phyloP scores from a whole-genome alignment of 2,113 vertebrate genomes.

The Anas platyrhynchos region DNA sequence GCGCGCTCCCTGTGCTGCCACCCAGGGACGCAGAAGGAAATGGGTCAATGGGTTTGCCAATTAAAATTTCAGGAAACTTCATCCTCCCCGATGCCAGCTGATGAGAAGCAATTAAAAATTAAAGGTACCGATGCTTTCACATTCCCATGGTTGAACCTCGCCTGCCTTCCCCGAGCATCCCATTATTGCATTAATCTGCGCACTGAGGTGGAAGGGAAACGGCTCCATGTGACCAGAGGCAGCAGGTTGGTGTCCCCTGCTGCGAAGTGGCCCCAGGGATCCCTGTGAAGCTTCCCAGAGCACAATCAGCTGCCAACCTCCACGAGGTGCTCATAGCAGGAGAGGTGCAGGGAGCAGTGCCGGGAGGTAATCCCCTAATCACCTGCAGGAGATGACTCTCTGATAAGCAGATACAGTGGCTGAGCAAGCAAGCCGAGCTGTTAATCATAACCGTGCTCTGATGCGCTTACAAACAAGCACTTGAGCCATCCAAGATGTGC shows the following conservation, averaged over 20 bases:
- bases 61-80: slow-evolving; percentile 18
- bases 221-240: background rate
- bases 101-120: background rate
- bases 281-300: background rate
- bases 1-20: background rate
- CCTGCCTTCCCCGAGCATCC: background rate
- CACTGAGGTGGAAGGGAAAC: background rate
- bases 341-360: background rate
- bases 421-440: background rate
- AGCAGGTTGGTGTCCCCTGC: fast-evolving
- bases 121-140: background rate
- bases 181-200: fast-evolving
- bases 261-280: background rate
- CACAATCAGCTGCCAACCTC: background rate
- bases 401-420: background rate
- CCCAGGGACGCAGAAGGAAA: background rate
- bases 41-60: slow-evolving; percentile 28
- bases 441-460: background rate
- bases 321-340: fast-evolving
- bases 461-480: background rate
- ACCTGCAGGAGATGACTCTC: background rate
- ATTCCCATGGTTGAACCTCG: background rate
- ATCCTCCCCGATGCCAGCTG: background rate
- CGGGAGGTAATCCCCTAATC: background rate
- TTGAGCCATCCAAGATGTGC: fast-evolving